These are phyloP conservation scores for Synergus umbraculus DNA, from an alignment of 2,888 invertebrate genomes.

Conservation along the genomic window DNA sequence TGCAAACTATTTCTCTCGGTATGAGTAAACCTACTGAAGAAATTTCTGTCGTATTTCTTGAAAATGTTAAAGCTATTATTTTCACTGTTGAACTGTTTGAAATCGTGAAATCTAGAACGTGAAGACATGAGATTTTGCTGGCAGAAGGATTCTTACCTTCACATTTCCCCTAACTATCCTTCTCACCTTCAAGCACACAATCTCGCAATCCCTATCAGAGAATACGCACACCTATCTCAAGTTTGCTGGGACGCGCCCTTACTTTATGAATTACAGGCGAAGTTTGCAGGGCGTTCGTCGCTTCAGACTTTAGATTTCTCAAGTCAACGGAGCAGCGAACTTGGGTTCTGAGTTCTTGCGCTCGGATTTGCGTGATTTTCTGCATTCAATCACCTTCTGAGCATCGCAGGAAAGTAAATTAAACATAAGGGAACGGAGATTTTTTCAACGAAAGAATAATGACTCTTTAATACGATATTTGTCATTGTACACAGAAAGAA, in stretches of 20 bases:
- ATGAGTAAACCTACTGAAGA: background rate
- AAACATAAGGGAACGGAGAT: background rate
- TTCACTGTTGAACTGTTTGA: background rate
- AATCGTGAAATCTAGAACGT: background rate
- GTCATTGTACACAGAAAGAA: background rate
- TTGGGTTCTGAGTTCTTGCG: background rate
- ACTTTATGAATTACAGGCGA: slow-evolving; percentile 61
- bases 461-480: background rate
- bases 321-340: background rate
- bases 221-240: slow-evolving; percentile 50
- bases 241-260: slow-evolving; percentile 53
- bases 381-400: background rate
- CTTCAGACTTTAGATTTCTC: slow-evolving; percentile 29
- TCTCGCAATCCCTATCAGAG: slow-evolving; percentile 40
- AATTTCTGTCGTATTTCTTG: background rate
- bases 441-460: background rate
- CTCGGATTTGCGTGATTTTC: slow-evolving; percentile 33
- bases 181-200: slow-evolving; percentile 5
- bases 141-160: background rate
- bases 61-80: background rate
- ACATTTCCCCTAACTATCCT: background rate
- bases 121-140: background rate
- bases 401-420: background rate
- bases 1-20: background rate
- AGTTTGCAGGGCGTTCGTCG: slow-evolving; percentile 57